Base-by-base conservation (phyloP, 2,888 invertebrate species). In the Chironomus riparius region DNA sequence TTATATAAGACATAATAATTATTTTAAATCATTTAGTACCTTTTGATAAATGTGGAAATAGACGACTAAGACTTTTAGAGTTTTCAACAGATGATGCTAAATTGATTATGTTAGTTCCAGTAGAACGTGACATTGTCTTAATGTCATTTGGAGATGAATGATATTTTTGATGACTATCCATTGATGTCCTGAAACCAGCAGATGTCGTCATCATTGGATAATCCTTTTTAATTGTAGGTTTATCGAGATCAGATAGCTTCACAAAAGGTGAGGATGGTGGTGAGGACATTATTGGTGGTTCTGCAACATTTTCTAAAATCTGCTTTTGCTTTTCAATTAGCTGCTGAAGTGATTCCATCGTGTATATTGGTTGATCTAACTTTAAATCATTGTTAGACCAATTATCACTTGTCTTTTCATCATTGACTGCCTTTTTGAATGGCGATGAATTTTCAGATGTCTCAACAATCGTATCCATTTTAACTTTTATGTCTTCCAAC, bases 161-260 rank as follows among this genome's bases (percentile, higher is more conserved):
- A 89, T 89, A 89, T 91, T 90, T 61, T 89, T 85, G 62, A 87
- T 85, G 21, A 86, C 81, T 77, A 77, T 80, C 65, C 65, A 65
- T 10, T 72, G 82, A 82, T 47, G 82, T 80, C 78, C 84, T 80
- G 47, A 82, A 83, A 28, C 84, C 83, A 3, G 82, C 83, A 69
- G 84, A 84, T 73, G 83, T 83, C 77, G 83, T 83, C 81, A 81
- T 81, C 21, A 68, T 10, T 15, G 50, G 24, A 65, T 65, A 65
- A 10, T 65, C 65, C 21, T 22, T 65, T 12, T 65, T 65, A 22
- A 5, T n/a, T 2, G 65, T 4, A 4, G 88, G 87, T 79, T 90
- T 91, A 81, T 93, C 92, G 82, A 94, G 86, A 81, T 94, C 93
- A 1, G 93, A 93, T 6, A 94, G 84, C 80, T 90, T 90, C 0